Base-by-base conservation (phyloP, 2,888 invertebrate species). In the Carterocephalus palaemon region DNA sequence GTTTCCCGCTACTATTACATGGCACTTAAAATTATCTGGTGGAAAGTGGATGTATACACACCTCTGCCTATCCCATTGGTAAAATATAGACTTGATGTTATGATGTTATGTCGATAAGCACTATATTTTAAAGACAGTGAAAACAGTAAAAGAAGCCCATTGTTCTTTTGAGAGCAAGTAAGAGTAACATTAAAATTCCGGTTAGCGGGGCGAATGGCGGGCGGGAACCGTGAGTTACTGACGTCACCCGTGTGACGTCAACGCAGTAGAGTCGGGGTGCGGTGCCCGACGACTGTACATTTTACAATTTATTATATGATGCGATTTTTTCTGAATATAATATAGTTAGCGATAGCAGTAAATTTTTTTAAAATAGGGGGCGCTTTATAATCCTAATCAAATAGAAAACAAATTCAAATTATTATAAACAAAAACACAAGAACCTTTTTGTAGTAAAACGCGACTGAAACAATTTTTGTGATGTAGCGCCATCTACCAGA, bases 231-330 rank as follows among this genome's bases (percentile, higher is more conserved):
- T 67, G 57, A 62, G 60, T 48, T 56, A 51, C 65, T 81, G 83
- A 83, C 85, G 85, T 82, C 83, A 82, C 71, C 38, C 51, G 53
- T 49, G 68, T 82, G 82, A 83, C 84, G 85, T 84, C 82, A 75
- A 70, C 42, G 41, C 42, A 51, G 68, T 64, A 64, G 77, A 75
- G 75, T 77, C 53, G 59, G 54, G 58, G 56, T 52, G 16, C 50
- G 47, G 47, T 49, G 33, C 38, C 33, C 56, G 49, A 32, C 48
- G 53, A 49, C 53, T 51, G 47, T n/a, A n/a, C n/a, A n/a, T n/a
- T n/a, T n/a, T n/a, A n/a, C n/a, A n/a, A n/a, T n/a, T n/a, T n/a
- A n/a, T n/a, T n/a, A n/a, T n/a, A n/a, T n/a, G n/a, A n/a, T n/a
- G n/a, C n/a, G n/a, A n/a, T n/a, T n/a, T n/a, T n/a, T n/a, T n/a